Evolutionary conservation across 1,140 invertebrate species (phyloP).

Genomic region (Drosophila orosa): DNA sequence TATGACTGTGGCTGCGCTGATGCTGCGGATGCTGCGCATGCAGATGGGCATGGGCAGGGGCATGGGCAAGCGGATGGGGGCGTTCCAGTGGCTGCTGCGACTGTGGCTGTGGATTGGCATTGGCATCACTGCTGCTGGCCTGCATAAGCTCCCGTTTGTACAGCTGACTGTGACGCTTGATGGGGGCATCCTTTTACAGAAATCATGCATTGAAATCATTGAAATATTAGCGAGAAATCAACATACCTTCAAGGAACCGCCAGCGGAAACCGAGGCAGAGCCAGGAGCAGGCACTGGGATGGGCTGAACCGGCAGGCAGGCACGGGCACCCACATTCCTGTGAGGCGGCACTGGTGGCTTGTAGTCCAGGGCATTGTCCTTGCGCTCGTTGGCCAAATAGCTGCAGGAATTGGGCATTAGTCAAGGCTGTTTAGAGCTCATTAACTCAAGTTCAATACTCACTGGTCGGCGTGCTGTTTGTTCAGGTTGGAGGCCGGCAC

Average conservation of each 20-base stretch:
- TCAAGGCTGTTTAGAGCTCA: no score
- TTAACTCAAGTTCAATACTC: constrained; percentile 53
- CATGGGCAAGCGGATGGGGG: constrained; percentile 29
- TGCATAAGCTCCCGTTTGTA: constrained; percentile 64
- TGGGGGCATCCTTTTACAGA: constrained; percentile 44
- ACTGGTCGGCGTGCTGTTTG: constrained; percentile 83
- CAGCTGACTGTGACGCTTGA: constrained; percentile 66
- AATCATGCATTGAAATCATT: background rate
- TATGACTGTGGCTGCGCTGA: constrained; percentile 73
- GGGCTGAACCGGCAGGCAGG: constrained; percentile 65
- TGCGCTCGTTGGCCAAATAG: constrained; percentile 87
- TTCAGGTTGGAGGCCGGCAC: constrained; percentile 71
- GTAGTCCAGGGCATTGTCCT: constrained; percentile 85
- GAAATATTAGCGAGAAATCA: background rate
- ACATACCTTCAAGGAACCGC: constrained; percentile 43
- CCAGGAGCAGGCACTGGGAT: constrained; percentile 1
- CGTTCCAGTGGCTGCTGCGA: constrained; percentile 31
- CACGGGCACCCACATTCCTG: constrained; percentile 86
- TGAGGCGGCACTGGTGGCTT: constrained; percentile 94
- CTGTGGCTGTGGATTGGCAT: constrained; percentile 44
- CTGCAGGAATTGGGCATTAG: constrained; percentile 61
- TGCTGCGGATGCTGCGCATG: constrained; percentile 40
- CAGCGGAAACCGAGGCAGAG: background rate
- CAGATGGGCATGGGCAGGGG: constrained; percentile 11
- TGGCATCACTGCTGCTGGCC: constrained; percentile 24